A percentile compares a stretch with the other conserved stretches of the same genome.
Evolutionary conservation across 2,797 vertebrate genomes (phyloP).

Genomic region (Acanthopagrus latus): DNA sequence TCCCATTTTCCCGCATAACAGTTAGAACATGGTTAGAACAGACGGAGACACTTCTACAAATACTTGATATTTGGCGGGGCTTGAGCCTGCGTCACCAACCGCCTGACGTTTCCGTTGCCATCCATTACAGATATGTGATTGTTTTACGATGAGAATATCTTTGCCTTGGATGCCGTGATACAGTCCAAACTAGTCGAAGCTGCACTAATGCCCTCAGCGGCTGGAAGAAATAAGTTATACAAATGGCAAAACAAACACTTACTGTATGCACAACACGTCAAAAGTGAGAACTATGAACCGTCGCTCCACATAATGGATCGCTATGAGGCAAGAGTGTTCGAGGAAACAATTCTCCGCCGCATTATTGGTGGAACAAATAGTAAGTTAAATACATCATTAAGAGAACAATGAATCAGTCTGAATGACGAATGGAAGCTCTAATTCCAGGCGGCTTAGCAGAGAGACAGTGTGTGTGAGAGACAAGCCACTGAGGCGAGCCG

Average conservation of each 20-base stretch:
- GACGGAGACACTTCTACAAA: background rate
- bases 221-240: background rate
- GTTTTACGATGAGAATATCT: background rate
- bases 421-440: conserved; percentile 69
- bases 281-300: conserved; percentile 27
- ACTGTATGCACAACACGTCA: conserved; percentile 21
- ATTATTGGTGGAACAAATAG: conserved; percentile 52
- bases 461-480: conserved; percentile 36
- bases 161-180: background rate
- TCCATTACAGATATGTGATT: background rate
- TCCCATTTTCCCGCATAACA: background rate
- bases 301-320: conserved; percentile 40
- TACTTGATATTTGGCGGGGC: background rate
- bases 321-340: conserved; percentile 30
- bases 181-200: background rate
- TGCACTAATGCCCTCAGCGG: background rate
- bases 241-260: conserved; percentile 23
- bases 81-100: conserved; percentile 2
- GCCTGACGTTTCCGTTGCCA: background rate
- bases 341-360: conserved; percentile 58
- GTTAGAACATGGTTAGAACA: conserved; percentile 3
- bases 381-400: conserved; percentile 75
- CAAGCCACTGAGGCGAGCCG: conserved; percentile 38
- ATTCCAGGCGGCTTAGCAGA: conserved; percentile 58
- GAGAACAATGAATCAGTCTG: conserved; percentile 66